A percentile compares a stretch with the other conserved stretches of the same genome.
phyloP scores from a whole-genome alignment of 2,113 vertebrate genomes.

The Zingel zingel region DNA sequence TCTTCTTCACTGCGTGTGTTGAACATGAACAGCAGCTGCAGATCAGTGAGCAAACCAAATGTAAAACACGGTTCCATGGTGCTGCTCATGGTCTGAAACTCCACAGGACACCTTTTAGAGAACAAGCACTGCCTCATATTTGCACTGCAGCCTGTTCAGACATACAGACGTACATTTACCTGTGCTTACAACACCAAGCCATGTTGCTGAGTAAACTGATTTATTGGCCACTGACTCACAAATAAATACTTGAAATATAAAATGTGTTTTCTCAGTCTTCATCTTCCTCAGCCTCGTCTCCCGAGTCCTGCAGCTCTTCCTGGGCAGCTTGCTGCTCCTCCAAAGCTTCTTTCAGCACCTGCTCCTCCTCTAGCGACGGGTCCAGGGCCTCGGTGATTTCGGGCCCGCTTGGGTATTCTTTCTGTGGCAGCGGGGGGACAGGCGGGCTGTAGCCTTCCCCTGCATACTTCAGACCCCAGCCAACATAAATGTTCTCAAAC shows the following conservation, averaged over 20 bases:
- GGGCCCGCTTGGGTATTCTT: constrained; percentile 86
- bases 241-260: background rate
- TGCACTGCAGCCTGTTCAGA: background rate
- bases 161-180: background rate
- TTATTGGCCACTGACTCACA: constrained; percentile 23
- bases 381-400: constrained; percentile 89
- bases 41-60: too few relatives aligned
- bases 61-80: background rate
- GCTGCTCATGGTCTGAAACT: too few relatives aligned
- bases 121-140: background rate
- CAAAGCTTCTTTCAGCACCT: constrained; percentile 80
- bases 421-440: constrained; percentile 77
- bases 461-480: constrained; percentile 93
- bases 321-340: constrained; percentile 80
- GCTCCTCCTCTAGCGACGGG: constrained; percentile 90
- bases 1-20: background rate
- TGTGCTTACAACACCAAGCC: background rate
- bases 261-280: constrained; percentile 54
- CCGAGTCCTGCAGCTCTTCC: constrained; percentile 83
- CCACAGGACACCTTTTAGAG: too few relatives aligned
- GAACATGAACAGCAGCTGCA: too few relatives aligned
- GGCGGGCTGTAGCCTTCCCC: constrained; percentile 84
- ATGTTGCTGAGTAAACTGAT: constrained; percentile 6
- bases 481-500: constrained; percentile 93
- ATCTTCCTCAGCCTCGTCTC: constrained; percentile 86